Percentiles rank a stretch among this genome's conserved stretches.
phyloP scores from a whole-genome alignment of 2,797 vertebrate species.

The Gymnopithys bicolor region DNA sequence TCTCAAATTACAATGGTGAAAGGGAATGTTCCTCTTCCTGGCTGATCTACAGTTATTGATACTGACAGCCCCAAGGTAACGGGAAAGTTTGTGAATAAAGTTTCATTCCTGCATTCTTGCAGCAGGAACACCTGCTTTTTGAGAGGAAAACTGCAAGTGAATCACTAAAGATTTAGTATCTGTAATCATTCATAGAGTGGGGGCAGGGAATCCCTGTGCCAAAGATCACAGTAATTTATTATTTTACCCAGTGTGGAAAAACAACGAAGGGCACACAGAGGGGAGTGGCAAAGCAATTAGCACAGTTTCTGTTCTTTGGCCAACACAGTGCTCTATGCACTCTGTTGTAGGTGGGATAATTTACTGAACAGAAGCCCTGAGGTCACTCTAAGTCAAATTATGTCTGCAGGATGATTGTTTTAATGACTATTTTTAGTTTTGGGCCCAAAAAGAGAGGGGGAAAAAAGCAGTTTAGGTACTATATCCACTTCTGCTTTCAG shows the following conservation, averaged over 20 bases:
- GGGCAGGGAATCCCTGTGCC: constrained; percentile 12
- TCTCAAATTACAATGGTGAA: neutral
- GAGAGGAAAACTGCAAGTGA: neutral
- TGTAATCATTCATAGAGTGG: neutral
- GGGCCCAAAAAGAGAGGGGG: neutral
- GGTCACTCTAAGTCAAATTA: neutral
- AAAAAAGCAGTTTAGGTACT: neutral
- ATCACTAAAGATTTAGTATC: neutral
- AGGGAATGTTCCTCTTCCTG: neutral
- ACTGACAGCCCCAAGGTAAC: neutral
- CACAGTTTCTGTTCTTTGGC: neutral
- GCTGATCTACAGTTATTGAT: neutral
- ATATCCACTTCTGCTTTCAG: neutral
- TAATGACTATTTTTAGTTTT: constrained; percentile 18
- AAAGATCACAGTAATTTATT: neutral
- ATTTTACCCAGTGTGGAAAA: neutral
- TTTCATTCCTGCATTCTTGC: neutral
- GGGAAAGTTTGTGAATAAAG: neutral
- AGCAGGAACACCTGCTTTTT: neutral
- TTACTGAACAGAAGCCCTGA: neutral
- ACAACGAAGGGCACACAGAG: neutral
- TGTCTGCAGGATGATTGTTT: neutral
- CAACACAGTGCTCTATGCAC: neutral
- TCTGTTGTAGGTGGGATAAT: neutral
- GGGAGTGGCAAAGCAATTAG: constrained; percentile 37